Evolutionary conservation across 2,888 invertebrate genomes (phyloP).

Genomic region (Acrobasis consociella): DNA sequence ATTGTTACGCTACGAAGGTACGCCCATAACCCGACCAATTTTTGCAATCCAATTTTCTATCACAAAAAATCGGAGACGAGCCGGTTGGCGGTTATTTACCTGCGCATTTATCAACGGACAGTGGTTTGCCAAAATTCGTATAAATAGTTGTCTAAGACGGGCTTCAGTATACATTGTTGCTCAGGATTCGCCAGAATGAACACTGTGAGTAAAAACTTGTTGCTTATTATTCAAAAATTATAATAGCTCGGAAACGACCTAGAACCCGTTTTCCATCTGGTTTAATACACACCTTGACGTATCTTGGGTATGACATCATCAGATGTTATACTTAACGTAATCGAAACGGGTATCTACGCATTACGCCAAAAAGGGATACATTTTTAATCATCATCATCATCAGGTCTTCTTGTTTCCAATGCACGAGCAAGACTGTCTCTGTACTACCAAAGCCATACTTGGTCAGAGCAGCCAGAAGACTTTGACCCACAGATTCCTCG

Average conservation of each 20-base stretch:
- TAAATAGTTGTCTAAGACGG: constrained; percentile 52
- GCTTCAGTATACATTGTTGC: constrained; percentile 42
- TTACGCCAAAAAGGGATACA: too few species aligned
- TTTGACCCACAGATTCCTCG: too few species aligned
- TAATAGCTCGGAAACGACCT: not conserved
- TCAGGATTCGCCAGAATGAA: constrained; percentile 60
- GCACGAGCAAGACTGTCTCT: too few species aligned
- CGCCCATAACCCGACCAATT: not conserved
- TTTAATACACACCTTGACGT: not conserved
- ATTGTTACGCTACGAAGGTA: not conserved
- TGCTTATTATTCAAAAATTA: constrained; percentile 19
- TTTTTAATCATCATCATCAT: too few species aligned
- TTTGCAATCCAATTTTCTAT: not conserved
- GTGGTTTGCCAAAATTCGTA: constrained; percentile 38
- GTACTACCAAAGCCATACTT: too few species aligned
- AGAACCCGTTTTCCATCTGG: constrained; percentile 14
- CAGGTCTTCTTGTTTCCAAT: too few species aligned
- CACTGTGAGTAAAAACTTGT: constrained; percentile 55
- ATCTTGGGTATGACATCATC: not conserved
- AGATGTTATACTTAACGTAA: not conserved
- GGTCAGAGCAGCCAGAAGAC: too few species aligned
- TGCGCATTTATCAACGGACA: constrained; percentile 48
- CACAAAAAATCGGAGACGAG: constrained; percentile 12
- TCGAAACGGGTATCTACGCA: too few species aligned
- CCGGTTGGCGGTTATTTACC: constrained; percentile 53